Conservation (phyloP, 2,888 invertebrate species). For the Criorhina ranunculi region DNA sequence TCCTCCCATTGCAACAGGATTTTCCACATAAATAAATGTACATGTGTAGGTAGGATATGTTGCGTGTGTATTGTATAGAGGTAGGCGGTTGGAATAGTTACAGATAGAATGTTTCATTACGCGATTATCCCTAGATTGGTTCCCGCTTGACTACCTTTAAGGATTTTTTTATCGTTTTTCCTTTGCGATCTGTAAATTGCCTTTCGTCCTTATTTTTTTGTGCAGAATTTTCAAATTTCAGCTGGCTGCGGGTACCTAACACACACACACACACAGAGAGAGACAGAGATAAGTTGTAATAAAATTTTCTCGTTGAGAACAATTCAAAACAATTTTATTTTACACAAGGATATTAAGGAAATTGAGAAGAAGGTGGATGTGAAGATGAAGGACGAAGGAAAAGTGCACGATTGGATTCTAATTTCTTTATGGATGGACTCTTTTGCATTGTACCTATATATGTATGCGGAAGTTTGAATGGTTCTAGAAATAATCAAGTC, state of each 20-base stretch:
- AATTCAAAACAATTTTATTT: constrained; percentile 57
- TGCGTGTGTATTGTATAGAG: constrained; percentile 16
- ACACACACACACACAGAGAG: background rate
- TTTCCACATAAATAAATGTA: constrained; percentile 63
- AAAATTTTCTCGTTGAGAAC: constrained; percentile 54
- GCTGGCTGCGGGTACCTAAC: constrained; percentile 59
- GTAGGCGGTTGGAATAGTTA: constrained; percentile 74
- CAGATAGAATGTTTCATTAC: constrained; percentile 76
- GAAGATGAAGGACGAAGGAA: background rate
- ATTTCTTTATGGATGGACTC: no score
- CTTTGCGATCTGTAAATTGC: constrained; percentile 45
- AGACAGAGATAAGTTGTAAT: constrained; percentile 44
- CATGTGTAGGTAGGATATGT: constrained; percentile 27
- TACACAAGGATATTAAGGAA: constrained; percentile 40
- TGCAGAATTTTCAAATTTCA: constrained; percentile 48
- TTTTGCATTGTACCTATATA: no score
- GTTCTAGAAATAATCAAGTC: no score
- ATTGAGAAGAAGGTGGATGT: background rate
- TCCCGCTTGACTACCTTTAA: constrained; percentile 69
- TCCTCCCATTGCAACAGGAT: constrained; percentile 60
- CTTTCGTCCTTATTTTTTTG: constrained; percentile 43
- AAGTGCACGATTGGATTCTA: background rate
- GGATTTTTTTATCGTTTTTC: constrained; percentile 4
- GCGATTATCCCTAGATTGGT: constrained; percentile 76
- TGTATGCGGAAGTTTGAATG: no score